phyloP scores from a whole-genome alignment of 2,888 invertebrate species.

The Xylophagus ater region DNA sequence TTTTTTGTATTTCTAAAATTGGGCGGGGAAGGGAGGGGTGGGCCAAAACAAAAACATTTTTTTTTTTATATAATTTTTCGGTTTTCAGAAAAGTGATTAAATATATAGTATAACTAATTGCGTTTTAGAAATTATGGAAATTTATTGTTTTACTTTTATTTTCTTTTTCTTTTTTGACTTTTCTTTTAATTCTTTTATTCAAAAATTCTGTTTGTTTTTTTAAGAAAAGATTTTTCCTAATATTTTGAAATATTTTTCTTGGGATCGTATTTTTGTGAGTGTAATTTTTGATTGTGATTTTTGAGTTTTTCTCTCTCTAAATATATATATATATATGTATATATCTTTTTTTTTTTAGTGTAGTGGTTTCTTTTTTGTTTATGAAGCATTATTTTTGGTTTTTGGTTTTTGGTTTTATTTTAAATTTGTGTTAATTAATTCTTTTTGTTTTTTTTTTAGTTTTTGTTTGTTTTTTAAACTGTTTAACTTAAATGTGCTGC shows the following conservation, averaged over 20 bases:
- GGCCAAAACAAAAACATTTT: conserved; percentile 1
- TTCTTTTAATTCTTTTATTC: no score
- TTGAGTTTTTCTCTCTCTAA: no score
- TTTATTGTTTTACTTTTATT: conserved; percentile 11
- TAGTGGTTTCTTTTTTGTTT: not conserved
- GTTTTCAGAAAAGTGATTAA: no score
- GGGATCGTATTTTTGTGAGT: no score
- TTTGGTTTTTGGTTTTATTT: not conserved
- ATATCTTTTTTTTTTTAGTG: not conserved
- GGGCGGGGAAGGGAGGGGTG: conserved; percentile 7
- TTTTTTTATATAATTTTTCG: not conserved
- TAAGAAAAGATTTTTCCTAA: no score
- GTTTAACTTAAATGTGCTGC: conserved; percentile 17
- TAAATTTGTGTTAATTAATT: conserved; percentile 10
- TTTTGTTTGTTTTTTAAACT: conserved; percentile 8
- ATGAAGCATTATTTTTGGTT: not conserved
- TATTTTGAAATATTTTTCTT: no score
- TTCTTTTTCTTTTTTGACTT: conserved; percentile 1
- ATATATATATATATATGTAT: not conserved
- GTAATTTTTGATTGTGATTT: no score
- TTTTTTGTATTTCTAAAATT: not conserved
- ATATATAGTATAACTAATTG: no score
- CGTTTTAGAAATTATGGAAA: conserved; percentile 10
- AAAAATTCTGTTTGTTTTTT: no score
- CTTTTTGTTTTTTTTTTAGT: conserved; percentile 16